Conservation (phyloP, 2,113 vertebrate genomes). For the Prinia subflava region DNA sequence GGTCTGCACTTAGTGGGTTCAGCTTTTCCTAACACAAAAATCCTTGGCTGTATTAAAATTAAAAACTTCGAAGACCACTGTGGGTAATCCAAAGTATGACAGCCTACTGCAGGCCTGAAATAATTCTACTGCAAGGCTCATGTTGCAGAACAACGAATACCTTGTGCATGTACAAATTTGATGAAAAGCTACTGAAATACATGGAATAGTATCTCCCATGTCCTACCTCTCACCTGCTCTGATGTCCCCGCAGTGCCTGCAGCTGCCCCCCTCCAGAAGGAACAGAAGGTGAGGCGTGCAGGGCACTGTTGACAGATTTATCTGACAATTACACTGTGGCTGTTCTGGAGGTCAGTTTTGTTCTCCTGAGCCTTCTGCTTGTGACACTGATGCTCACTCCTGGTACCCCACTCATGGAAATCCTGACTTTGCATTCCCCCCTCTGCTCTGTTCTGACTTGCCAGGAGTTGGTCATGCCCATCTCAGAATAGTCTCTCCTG, state of each 20-base stretch:
- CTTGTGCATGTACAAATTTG: neutral
- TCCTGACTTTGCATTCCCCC: neutral
- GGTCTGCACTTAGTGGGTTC: neutral
- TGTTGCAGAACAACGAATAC: neutral
- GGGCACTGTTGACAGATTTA: neutral
- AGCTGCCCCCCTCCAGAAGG: neutral
- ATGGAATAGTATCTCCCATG: neutral
- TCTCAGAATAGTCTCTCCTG: neutral
- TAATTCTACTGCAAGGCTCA: neutral
- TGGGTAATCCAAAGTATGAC: neutral
- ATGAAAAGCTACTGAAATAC: neutral
- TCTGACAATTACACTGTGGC: neutral
- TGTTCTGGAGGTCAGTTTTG: neutral
- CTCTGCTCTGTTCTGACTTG: neutral
- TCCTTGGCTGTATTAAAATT: neutral
- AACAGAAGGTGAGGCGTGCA: neutral
- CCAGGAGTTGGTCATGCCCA: neutral
- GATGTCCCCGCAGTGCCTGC: neutral
- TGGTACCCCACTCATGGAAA: neutral
- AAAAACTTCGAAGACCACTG: neutral
- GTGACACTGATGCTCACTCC: neutral
- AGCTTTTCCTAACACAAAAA: neutral
- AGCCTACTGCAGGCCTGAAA: neutral
- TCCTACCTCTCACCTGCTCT: neutral
- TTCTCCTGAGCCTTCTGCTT: neutral